Evolutionary conservation across 2,113 vertebrate species (phyloP), one percentile per base, ranked within the genome.

Genomic region (Polypterus senegalus): DNA sequence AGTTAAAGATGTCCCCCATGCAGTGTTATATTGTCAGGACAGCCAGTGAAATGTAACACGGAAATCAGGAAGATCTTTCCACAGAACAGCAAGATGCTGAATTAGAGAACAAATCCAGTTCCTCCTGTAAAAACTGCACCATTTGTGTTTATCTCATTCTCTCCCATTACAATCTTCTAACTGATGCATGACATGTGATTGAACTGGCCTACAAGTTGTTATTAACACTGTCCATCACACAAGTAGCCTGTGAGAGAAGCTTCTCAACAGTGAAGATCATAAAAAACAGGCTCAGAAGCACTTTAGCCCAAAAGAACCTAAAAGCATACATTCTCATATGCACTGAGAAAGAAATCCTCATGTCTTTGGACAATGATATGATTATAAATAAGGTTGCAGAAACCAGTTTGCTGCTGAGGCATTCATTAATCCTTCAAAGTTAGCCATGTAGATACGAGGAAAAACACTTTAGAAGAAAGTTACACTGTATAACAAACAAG

Each of bases 191-290:
- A 57, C 49, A 60, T 49, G 43, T 60, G 3, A 44, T 67, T 56
- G 61, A 53, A 4, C 52, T 63, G 45, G 62, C 58, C 7, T 67
- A 64, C 54, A 67, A 7, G 43, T 67, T 64, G 47, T 55, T 67
- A 7, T 53, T 61, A 11, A 61, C 66, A 4, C 53, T 67, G 7
- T 67, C 62, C 4, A 46, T 60, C 57, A 57, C 54, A 3, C 62
- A 61, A 47, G 54, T 67, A 10, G 62, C 58, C 47, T 67, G 62
- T 64, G 58, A 67, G 47, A 54, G 62, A 57, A 63, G 57, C 57
- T 67, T 65, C 48, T 68, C 63, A 47, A 68, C 66, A 6, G 7
- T 68, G 46, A 68, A 61, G 9, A 58, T 64, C 54, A 27, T 68
- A 2, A 68, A 68, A 9, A 68, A 48, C 27, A 57, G 59, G 44